phyloP scores from a whole-genome alignment of 2,113 vertebrate genomes.

The Physeter macrocephalus region DNA sequence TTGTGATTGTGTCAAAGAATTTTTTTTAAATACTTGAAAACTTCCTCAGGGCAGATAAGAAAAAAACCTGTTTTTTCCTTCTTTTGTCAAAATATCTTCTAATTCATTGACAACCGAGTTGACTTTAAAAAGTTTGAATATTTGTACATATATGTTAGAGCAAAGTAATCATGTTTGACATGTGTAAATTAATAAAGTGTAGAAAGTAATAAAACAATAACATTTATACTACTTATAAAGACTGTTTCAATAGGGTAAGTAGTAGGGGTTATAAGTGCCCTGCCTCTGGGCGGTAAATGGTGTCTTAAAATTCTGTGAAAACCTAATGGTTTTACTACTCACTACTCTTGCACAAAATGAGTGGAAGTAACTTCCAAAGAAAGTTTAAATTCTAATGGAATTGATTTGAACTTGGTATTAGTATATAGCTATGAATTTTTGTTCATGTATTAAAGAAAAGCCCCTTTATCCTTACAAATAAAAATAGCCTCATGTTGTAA shows the following conservation, averaged over 20 bases:
- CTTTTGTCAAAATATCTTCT: background rate
- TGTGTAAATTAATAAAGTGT: background rate
- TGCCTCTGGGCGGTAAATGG: background rate
- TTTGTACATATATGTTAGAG: background rate
- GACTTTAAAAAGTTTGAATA: background rate
- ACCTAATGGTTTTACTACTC: background rate
- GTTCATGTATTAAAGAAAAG: background rate
- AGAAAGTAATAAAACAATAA: background rate
- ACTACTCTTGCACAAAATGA: background rate
- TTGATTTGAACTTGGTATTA: background rate
- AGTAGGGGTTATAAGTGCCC: background rate
- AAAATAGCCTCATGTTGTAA: background rate
- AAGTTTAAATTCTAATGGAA: conserved; percentile 13
- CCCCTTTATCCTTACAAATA: background rate
- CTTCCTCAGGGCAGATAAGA: background rate
- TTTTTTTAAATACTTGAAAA: background rate
- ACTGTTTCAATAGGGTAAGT: background rate
- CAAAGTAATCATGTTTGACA: background rate
- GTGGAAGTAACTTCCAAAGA: background rate
- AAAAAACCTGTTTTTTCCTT: background rate
- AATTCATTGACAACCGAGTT: background rate
- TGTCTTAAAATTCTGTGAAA: conserved; percentile 7
- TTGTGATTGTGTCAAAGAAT: background rate
- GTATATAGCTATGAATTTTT: background rate
- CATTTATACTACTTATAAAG: background rate